Evolutionary conservation across 2,888 invertebrate genomes (phyloP), one percentile per base, ranked within the genome.

Genomic region (Ephialtes manifestator): DNA sequence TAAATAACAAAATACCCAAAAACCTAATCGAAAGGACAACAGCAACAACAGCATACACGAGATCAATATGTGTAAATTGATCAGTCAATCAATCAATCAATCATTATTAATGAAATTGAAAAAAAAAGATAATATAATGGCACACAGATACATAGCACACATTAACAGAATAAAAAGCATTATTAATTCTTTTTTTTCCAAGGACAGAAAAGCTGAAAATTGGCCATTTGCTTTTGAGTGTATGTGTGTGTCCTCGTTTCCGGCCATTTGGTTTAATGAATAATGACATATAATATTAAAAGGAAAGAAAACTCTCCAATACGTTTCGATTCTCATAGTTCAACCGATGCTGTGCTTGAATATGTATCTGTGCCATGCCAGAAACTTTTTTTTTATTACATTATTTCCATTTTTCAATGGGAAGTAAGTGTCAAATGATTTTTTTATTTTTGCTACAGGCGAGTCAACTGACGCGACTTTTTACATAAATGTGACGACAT

Each of bases 321-420:
- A 70, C 39, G 60, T 76, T n/a, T 55, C 53, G 39, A 84, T 82
- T 86, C 65, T 63, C 71, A 24, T 58, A 20, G 71, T 81, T 60
- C 63, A 74, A 80, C 78, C 43, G 81, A 88, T 82, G 87, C 89
- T 90, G 92, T 92, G 92, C 92, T 92, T 90, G 89, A 91, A 90
- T 90, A 91, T 92, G 92, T 93, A 92, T 92, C 92, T 92, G 93
- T 93, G 93, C 92, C 93, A 92, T 92, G 92, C 92, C 90, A 90
- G 88, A 88, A 89, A 86, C 81, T 86, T 83, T 82, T 80, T 77
- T 82, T n/a, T 84, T 85, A 85, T 87, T 82, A 81, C 65, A 76
- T 58, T 24, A 86, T 82, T 81, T 81, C 10, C 39, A 39, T 39
- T 48, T 13, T n/a, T 48, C 20, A 43, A 24, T 24, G 48, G 51